These are phyloP conservation scores for Istiophorus platypterus DNA, from an alignment of 2,113 vertebrate species.

Conservation along the genomic window DNA sequence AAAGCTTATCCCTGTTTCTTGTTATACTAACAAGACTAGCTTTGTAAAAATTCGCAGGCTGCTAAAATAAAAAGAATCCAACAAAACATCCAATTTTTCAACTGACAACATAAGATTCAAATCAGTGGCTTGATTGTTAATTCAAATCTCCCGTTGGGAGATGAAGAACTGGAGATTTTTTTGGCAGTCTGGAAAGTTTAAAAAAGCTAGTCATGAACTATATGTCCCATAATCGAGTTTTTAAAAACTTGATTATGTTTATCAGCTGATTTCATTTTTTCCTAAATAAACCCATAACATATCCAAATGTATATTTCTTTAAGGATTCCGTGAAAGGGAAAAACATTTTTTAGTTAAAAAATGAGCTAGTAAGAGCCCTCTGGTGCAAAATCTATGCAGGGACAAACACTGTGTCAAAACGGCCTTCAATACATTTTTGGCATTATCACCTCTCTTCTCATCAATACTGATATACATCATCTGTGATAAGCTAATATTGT, in stretches of 20 bases:
- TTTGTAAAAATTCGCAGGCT: neutral
- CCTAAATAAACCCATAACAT: no score
- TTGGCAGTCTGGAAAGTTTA: neutral
- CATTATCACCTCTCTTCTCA: neutral
- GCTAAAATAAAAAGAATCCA: neutral
- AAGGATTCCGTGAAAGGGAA: no score
- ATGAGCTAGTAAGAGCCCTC: no score
- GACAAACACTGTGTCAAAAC: neutral
- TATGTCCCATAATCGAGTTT: no score
- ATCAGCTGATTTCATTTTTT: no score
- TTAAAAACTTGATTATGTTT: no score
- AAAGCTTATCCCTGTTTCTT: neutral
- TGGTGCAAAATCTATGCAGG: no score
- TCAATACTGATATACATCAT: no score
- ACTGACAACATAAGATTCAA: neutral
- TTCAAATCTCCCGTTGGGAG: neutral
- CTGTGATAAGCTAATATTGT: no score
- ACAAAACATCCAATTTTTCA: neutral
- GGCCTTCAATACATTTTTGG: neutral
- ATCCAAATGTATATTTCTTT: no score
- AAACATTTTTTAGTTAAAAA: no score
- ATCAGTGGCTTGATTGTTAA: neutral
- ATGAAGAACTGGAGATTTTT: neutral
- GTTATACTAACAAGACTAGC: neutral
- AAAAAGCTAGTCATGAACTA: neutral